A percentile compares a stretch with the other conserved stretches of the same genome.
Evolutionary conservation across 2,888 invertebrate genomes (phyloP).

Genomic region (Tetragonula carbonaria): DNA sequence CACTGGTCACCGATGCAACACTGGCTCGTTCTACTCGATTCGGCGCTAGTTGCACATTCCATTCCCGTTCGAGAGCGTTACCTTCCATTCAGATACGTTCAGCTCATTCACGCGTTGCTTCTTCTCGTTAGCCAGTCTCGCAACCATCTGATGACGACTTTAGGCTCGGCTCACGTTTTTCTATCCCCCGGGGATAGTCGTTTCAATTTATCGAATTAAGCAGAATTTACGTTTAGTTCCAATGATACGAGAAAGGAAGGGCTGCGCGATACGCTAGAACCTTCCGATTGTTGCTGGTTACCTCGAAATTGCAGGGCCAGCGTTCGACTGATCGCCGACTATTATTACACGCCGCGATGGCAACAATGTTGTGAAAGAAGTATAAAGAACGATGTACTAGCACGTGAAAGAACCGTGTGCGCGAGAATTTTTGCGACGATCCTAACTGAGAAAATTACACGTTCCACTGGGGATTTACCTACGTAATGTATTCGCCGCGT

Average conservation of each 20-base stretch:
- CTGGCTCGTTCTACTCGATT: conserved; percentile 19
- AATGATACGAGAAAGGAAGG: not conserved
- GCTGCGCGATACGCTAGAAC: no score
- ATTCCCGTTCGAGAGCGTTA: conserved; percentile 22
- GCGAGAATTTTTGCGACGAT: conserved; percentile 34
- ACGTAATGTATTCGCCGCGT: conserved; percentile 9
- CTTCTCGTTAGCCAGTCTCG: conserved; percentile 22
- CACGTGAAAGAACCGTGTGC: conserved; percentile 12
- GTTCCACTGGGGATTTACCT: conserved; percentile 23
- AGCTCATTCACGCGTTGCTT: conserved; percentile 25
- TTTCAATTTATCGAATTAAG: not conserved
- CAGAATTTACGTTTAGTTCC: not conserved
- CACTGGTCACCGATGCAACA: no score
- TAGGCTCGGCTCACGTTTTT: conserved; percentile 29
- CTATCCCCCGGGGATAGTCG: not conserved
- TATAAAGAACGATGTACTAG: conserved; percentile 19
- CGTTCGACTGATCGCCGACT: not conserved
- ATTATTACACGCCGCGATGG: conserved; percentile 1
- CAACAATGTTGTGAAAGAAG: conserved; percentile 1
- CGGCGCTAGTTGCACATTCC: conserved; percentile 12
- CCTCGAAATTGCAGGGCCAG: not conserved
- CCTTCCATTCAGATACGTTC: conserved; percentile 45
- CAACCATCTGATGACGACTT: conserved; percentile 50
- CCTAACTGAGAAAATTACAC: conserved; percentile 51
- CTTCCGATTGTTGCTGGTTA: not conserved